These are phyloP conservation scores for Cosmia pyralina DNA, from an alignment of 2,888 invertebrate species.

Conservation along the genomic window DNA sequence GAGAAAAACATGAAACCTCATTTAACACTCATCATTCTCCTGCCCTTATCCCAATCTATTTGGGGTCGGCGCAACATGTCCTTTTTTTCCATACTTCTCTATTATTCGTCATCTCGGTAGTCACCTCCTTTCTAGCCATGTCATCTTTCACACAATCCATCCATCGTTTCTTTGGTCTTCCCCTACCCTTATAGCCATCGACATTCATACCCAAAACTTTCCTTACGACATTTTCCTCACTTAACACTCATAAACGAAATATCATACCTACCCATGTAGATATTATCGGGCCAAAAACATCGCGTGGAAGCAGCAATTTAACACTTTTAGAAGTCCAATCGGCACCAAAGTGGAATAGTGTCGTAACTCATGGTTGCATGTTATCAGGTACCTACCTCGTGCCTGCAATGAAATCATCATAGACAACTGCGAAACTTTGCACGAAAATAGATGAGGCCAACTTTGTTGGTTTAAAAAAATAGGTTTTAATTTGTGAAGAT, in stretches of 20 bases:
- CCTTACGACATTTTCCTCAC: no score
- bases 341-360: conserved; percentile 41
- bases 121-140: no score
- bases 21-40: conserved; percentile 12
- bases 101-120: no score
- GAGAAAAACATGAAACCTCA: not conserved
- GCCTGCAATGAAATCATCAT: conserved; percentile 54
- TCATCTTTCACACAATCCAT: no score
- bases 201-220: no score
- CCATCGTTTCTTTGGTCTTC: no score
- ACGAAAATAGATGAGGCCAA: conserved; percentile 38
- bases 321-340: conserved; percentile 52
- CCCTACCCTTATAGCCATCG: no score
- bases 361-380: conserved; percentile 57
- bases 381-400: conserved; percentile 26
- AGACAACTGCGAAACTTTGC: conserved; percentile 19
- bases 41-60: no score
- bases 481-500: not conserved
- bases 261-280: conserved; percentile 17
- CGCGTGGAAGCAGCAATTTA: conserved; percentile 59
- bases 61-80: no score
- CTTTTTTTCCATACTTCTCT: no score
- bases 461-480: not conserved
- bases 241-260: conserved; percentile 8
- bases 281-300: conserved; percentile 40